phyloP scores from a whole-genome alignment of 2,888 invertebrate genomes.

The Endotricha flammealis region DNA sequence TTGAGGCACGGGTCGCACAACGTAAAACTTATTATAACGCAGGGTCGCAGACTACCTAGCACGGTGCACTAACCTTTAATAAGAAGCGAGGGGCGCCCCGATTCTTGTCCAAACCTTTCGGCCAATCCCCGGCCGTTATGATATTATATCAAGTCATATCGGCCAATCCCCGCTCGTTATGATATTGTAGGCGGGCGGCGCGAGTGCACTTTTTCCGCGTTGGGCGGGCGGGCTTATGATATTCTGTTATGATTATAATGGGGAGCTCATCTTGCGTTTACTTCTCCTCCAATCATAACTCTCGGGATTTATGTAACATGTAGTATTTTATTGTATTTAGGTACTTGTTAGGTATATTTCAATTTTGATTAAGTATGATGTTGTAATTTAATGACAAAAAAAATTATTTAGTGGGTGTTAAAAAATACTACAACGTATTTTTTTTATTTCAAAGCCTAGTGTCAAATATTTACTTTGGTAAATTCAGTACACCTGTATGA shows the following conservation, averaged over 20 bases:
- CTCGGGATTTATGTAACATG: constrained; percentile 10
- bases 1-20: constrained; percentile 58
- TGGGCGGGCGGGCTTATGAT: constrained; percentile 75
- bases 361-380: no score
- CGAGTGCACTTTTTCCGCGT: constrained; percentile 57
- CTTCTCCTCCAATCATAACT: constrained; percentile 16
- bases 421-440: no score
- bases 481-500: no score
- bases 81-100: constrained; percentile 48
- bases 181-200: constrained; percentile 75
- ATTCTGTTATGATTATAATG: constrained; percentile 71
- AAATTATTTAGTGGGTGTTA: no score
- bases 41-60: constrained; percentile 32
- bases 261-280: constrained; percentile 32
- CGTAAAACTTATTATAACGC: constrained; percentile 66
- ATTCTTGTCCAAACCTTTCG: constrained; percentile 44
- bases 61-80: constrained; percentile 67
- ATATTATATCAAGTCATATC: constrained; percentile 80
- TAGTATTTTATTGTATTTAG: no score
- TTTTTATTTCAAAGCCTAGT: no score
- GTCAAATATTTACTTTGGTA: no score
- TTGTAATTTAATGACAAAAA: no score
- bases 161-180: constrained; percentile 75
- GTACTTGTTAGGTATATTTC: no score
- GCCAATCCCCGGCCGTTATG: constrained; percentile 79